Evolutionary conservation across 2,113 vertebrate species (phyloP), one percentile per base, ranked within the genome.

Genomic region (Epinephelus cyanopodus): DNA sequence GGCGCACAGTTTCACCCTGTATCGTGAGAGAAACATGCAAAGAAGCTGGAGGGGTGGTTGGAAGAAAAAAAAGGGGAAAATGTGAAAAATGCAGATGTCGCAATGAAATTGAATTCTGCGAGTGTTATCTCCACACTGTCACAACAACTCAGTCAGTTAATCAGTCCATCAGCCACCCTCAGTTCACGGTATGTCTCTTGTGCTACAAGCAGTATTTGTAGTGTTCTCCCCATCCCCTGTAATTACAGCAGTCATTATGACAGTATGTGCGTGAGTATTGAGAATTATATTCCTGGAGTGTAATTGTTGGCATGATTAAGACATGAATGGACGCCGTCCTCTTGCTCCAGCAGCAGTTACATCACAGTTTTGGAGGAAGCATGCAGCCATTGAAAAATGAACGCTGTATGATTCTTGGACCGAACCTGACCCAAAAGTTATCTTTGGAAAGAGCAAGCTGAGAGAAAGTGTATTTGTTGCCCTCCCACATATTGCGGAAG

Each of bases 191-290:
- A 72, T 78, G 56, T 70, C 45, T 45, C 42, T 63, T 61, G 74
- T 57, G 79, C 76, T 74, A 39, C 79, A 37, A 11, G n/a, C 73
- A 45, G 82, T 77, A 74, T 88, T 83, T 65, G 87, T 61, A 79
- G 64, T 58, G 79, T 86, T 88, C 70, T 86, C 56, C 74, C 45
- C 67, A 67, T 11, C 79, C 77, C 54, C 77, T 77, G 74, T 86
- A 90, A 93, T 93, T 91, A 89, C 57, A 87, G 79, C 74, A 56
- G 65, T 91, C 50, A 77, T 91, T 87, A 92, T 86, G 88, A 92
- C 88, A 85, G 87, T 79, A 62, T 89, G 89, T 88, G 90, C 87
- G 92, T 92, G 93, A 92, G 90, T 83, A 78, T 72, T 79, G 87
- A 80, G 81, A 93, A 91, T 94, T 93, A 93, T 90, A 87, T 90